Conservation (phyloP, 1,140 invertebrate genomes). For the Drosophila pectinifera region DNA sequence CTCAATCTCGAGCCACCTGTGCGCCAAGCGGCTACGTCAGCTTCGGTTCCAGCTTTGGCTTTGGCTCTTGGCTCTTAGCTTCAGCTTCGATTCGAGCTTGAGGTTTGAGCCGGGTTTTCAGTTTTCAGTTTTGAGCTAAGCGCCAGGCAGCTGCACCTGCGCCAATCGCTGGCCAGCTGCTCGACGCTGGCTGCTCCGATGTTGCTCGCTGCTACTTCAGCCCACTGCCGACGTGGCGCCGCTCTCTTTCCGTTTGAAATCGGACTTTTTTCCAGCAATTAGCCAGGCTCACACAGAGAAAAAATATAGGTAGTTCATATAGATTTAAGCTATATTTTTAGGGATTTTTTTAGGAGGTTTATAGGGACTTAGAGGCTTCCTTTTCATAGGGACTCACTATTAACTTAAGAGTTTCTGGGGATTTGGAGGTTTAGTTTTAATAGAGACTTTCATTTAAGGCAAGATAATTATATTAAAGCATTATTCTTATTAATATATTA, state of each 20-base stretch:
- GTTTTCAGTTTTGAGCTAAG: slow-evolving; percentile 47
- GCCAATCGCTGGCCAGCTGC: slow-evolving; percentile 71
- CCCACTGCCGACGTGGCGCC: slow-evolving; percentile 46
- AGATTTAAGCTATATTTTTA: neutral
- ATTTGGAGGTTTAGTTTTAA: too few species aligned
- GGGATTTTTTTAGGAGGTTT: too few species aligned
- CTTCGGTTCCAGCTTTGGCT: slow-evolving; percentile 32
- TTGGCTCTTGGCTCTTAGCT: slow-evolving; percentile 29
- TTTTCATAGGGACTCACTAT: too few species aligned
- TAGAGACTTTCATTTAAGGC: neutral
- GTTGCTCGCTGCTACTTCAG: slow-evolving; percentile 39
- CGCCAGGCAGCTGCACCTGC: slow-evolving; percentile 74
- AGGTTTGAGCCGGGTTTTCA: slow-evolving; percentile 16
- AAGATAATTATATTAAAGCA: too few species aligned
- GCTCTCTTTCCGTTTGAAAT: slow-evolving; percentile 60
- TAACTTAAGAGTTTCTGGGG: too few species aligned
- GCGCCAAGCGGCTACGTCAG: slow-evolving; percentile 56
- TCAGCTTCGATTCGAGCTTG: slow-evolving; percentile 33
- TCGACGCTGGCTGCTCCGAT: slow-evolving; percentile 30
- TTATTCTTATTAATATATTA: too few species aligned
- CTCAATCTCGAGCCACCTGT: slow-evolving; percentile 70
- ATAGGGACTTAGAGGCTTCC: neutral
- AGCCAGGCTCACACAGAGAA: slow-evolving; percentile 19
- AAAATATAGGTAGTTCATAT: neutral
- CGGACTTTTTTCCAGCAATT: slow-evolving; percentile 69